phyloP scores from a whole-genome alignment of 2,797 vertebrate species.

The Linurgus olivaceus region DNA sequence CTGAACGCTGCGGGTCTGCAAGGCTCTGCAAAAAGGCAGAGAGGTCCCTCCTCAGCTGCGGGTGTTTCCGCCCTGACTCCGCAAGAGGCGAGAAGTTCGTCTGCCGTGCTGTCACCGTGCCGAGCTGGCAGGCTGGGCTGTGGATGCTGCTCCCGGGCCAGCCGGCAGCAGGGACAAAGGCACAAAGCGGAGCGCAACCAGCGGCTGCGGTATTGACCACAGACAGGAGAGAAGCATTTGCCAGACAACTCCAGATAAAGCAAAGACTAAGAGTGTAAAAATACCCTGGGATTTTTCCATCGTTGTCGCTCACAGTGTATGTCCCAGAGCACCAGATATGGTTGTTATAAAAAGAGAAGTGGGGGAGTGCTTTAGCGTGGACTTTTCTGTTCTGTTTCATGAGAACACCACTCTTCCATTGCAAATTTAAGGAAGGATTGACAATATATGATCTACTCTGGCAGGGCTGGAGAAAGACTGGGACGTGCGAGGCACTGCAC shows the following conservation, averaged over 20 bases:
- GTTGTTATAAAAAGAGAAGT: constrained; percentile 72
- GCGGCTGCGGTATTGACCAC: constrained; percentile 40
- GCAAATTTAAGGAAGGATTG: constrained; percentile 21
- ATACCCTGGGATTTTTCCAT: constrained; percentile 71
- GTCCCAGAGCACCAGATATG: constrained; percentile 60
- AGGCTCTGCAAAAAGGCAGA: not conserved
- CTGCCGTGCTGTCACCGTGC: not conserved
- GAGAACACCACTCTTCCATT: constrained; percentile 30
- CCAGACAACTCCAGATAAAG: constrained; percentile 61
- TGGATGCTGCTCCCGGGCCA: not conserved
- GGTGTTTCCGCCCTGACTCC: not conserved
- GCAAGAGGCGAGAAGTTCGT: not conserved
- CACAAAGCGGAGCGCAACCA: not conserved
- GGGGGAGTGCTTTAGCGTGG: constrained; percentile 63
- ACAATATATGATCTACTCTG: not conserved
- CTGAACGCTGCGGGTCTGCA: fast-evolving
- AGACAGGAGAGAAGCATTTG: constrained; percentile 58
- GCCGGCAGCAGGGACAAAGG: not conserved
- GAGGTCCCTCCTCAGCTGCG: not conserved
- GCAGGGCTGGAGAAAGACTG: constrained; percentile 17
- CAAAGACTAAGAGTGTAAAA: constrained; percentile 59
- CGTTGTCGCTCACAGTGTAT: not conserved
- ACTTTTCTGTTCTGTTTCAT: constrained; percentile 65
- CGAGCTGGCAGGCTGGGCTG: not conserved
- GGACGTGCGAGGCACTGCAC: not conserved